phyloP scores from a whole-genome alignment of 2,113 vertebrate genomes.

The Corvus moneduloides region DNA sequence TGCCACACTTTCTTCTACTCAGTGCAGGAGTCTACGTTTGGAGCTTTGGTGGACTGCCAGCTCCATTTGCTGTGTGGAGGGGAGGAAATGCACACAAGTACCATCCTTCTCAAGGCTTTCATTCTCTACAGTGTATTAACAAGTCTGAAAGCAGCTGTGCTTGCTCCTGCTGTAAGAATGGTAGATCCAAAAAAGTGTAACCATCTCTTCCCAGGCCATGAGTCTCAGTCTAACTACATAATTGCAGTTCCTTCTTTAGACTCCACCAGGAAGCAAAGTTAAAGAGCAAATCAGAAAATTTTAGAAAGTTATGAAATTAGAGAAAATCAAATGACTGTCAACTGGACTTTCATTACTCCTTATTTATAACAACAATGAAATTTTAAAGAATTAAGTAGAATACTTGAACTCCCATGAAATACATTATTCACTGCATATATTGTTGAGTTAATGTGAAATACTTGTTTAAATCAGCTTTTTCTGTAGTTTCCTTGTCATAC shows the following conservation, averaged over 20 bases:
- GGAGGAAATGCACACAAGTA: background rate
- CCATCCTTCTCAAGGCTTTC: background rate
- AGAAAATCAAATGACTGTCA: slow-evolving; percentile 65
- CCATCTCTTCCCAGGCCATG: background rate
- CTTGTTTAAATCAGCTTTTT: slow-evolving; percentile 62
- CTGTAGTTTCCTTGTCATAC: slow-evolving; percentile 52
- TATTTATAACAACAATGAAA: slow-evolving; percentile 68
- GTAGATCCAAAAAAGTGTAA: background rate
- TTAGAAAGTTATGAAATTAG: slow-evolving; percentile 54
- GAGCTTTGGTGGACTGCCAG: background rate
- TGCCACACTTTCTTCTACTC: background rate
- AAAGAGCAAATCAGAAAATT: slow-evolving; percentile 61
- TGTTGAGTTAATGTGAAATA: slow-evolving; percentile 66
- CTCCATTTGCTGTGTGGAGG: background rate
- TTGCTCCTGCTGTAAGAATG: background rate
- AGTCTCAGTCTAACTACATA: slow-evolving; percentile 32
- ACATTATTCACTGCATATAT: slow-evolving; percentile 40
- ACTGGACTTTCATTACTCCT: slow-evolving; percentile 62
- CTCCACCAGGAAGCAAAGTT: slow-evolving; percentile 35
- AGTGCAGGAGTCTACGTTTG: fast-evolving
- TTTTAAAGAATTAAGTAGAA: slow-evolving; percentile 27
- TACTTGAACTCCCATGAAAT: slow-evolving; percentile 58
- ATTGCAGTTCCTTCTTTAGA: slow-evolving; percentile 4
- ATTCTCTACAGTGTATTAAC: background rate
- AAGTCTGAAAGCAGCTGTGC: background rate